Evolutionary conservation across 2,797 vertebrate genomes (phyloP).

Genomic region (Phrynocephalus forsythii): DNA sequence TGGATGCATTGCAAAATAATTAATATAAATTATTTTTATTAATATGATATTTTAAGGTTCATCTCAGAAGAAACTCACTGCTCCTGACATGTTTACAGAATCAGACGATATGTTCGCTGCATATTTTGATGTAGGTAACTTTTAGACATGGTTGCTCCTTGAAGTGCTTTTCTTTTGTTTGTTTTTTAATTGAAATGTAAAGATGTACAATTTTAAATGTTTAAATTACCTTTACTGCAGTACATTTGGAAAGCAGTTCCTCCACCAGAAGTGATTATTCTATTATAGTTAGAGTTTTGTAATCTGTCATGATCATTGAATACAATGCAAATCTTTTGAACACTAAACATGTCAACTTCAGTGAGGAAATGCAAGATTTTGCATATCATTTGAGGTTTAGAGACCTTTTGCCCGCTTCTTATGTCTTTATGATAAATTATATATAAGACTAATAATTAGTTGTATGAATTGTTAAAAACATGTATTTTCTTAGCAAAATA

Average conservation of each 20-base stretch:
- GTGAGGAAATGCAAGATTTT: background rate
- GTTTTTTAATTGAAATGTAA: background rate
- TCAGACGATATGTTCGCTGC: constrained; percentile 99
- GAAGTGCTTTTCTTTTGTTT: background rate
- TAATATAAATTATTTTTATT: background rate
- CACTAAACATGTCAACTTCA: background rate
- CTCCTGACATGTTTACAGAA: constrained; percentile 99
- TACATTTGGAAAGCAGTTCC: background rate
- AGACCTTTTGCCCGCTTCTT: background rate
- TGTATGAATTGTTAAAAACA: background rate
- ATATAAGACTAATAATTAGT: background rate
- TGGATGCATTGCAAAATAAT: background rate
- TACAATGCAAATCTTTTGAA: background rate
- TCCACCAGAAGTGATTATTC: background rate
- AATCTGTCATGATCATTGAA: background rate
- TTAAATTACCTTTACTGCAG: background rate
- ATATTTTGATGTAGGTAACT: constrained; percentile 94
- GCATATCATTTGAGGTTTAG: background rate
- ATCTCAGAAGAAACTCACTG: constrained; percentile 93
- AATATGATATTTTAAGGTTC: constrained; percentile 81
- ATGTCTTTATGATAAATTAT: background rate
- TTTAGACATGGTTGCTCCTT: background rate
- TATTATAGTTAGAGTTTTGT: background rate
- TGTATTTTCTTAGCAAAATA: no score
- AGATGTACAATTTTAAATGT: background rate